Evolutionary conservation across 2,888 invertebrate species (phyloP).

Genomic region (Polymixis flavicincta): DNA sequence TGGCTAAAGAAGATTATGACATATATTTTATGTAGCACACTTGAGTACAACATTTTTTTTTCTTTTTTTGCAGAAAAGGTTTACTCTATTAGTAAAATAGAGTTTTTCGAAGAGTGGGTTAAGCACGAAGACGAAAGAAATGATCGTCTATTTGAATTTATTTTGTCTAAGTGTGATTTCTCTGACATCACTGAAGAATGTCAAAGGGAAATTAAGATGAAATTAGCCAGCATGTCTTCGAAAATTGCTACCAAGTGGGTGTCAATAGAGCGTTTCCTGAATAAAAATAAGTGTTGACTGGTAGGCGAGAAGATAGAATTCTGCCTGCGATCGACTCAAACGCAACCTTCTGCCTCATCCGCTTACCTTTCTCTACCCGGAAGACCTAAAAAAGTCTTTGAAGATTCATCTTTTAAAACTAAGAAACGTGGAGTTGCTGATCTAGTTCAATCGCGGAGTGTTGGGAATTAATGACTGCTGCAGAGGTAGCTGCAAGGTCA

Average conservation of each 20-base stretch:
- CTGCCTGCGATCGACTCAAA: too few species aligned
- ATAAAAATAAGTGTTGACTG: constrained; percentile 27
- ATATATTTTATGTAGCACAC: constrained; percentile 15
- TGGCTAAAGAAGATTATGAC: background rate
- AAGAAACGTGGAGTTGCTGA: constrained; percentile 6
- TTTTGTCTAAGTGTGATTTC: constrained; percentile 15
- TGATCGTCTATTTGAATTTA: constrained; percentile 15
- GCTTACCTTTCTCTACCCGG: background rate
- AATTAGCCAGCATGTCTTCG: constrained; percentile 30
- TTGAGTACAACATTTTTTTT: background rate
- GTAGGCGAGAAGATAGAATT: constrained; percentile 6
- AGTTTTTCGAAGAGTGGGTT: constrained; percentile 18
- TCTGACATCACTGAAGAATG: constrained; percentile 8
- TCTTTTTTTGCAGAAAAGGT: background rate
- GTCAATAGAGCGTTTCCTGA: constrained; percentile 23
- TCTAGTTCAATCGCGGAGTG: background rate
- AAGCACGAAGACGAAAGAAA: constrained; percentile 13
- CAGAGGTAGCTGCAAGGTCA: background rate
- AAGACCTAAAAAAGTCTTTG: constrained; percentile 9
- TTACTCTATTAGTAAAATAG: constrained; percentile 15
- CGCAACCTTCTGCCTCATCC: too few species aligned
- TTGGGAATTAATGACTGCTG: constrained; percentile 14
- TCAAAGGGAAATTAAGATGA: constrained; percentile 20
- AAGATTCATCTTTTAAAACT: constrained; percentile 15
- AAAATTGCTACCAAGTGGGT: constrained; percentile 18